These are phyloP conservation scores for Parascotia fuliginaria DNA, from an alignment of 2,888 invertebrate genomes.

Conservation along the genomic window DNA sequence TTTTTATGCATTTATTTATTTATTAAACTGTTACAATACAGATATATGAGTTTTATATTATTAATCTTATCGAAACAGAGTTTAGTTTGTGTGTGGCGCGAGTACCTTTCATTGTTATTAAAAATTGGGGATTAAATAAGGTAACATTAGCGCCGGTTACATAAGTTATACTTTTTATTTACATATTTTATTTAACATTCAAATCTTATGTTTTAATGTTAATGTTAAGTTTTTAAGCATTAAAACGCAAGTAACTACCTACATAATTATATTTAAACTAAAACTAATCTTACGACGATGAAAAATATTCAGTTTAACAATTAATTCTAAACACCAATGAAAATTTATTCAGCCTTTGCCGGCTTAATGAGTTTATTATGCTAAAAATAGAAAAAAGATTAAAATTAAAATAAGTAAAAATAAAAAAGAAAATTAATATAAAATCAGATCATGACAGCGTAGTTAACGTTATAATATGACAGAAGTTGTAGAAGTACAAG, in stretches of 20 bases:
- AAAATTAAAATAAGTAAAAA: slow-evolving; percentile 15
- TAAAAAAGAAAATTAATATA: slow-evolving; percentile 35
- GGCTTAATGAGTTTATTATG: not conserved
- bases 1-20: slow-evolving; percentile 49
- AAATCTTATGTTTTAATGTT: slow-evolving; percentile 29
- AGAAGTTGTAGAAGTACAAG: slow-evolving; percentile 22
- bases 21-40: slow-evolving; percentile 53
- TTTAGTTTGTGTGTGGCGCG: slow-evolving; percentile 59
- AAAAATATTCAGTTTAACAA: slow-evolving; percentile 35
- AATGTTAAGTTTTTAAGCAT: slow-evolving; percentile 32
- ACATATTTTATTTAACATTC: slow-evolving; percentile 39
- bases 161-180: slow-evolving; percentile 49
- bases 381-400: not conserved
- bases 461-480: slow-evolving; percentile 31
- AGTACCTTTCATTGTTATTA: slow-evolving; percentile 63
- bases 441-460: slow-evolving; percentile 54
- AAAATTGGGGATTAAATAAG: slow-evolving; percentile 63
- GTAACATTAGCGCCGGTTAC: slow-evolving; percentile 83
- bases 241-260: slow-evolving; percentile 8
- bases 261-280: slow-evolving; percentile 21
- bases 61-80: slow-evolving; percentile 26
- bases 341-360: slow-evolving; percentile 3
- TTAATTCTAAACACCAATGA: slow-evolving; percentile 32
- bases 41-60: slow-evolving; percentile 38
- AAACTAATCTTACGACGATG: slow-evolving; percentile 38